A percentile compares a stretch with the other conserved stretches of the same genome.
Conservation (phyloP, 2,888 invertebrate species). For the Notodonta ziczac region DNA sequence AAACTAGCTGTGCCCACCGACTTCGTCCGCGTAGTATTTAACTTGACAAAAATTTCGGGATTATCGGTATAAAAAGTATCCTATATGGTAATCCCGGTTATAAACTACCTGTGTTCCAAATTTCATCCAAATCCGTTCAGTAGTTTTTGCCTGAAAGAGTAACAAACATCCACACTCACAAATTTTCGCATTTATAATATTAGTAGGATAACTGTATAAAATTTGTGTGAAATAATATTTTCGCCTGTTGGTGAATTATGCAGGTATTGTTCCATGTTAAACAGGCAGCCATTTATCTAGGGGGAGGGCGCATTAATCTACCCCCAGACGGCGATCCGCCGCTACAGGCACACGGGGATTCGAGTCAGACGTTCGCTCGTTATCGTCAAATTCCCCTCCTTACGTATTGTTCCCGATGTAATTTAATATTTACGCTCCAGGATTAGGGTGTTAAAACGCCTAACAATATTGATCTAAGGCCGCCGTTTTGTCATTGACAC, state of each 20-base stretch:
- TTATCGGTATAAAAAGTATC: no score
- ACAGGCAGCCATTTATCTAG: conserved; percentile 22
- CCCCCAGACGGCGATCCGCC: conserved; percentile 41
- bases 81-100: no score
- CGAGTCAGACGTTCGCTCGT: conserved; percentile 30
- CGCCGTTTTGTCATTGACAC: conserved; percentile 25
- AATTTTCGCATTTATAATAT: no score
- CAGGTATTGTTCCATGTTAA: conserved; percentile 32
- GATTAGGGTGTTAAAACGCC: conserved; percentile 31
- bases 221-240: neutral
- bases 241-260: conserved; percentile 10
- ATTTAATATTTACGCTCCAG: conserved; percentile 45
- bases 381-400: conserved; percentile 29
- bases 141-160: no score
- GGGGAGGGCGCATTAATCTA: conserved; percentile 61
- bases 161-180: no score
- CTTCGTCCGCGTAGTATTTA: no score
- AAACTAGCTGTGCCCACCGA: no score
- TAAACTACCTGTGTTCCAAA: no score
- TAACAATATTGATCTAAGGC: conserved; percentile 39
- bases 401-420: conserved; percentile 33
- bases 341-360: conserved; percentile 28
- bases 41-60: no score
- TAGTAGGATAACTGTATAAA: no score
- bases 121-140: no score